Base-by-base conservation (phyloP, 2,888 invertebrate species). In the Ormyrus pomaceus region DNA sequence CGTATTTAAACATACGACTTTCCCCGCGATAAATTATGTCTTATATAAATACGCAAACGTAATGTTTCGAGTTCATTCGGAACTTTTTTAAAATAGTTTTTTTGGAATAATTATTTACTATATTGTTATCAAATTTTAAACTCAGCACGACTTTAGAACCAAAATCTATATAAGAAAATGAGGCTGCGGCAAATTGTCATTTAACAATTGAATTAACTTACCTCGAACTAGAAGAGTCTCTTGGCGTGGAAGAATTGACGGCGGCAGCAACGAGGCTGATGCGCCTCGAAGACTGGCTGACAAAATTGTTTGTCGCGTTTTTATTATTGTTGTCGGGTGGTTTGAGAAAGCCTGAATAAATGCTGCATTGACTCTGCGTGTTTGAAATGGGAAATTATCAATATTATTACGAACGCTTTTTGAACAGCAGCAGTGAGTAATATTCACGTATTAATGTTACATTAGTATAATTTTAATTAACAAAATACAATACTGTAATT, bases 341-440 rank as follows among this genome's bases (percentile, higher is more conserved):
- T 85, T 95, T 95, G 70, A 95, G 89, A 75, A 95, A 91, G 8
- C 95, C 94, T 10, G 90, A 89, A 79, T 94, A 94, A 86, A 94
- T 93, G 85, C 94, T 94, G 85, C 93, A 93, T 92, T 92, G 91
- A 59, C 90, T 90, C 90, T 86, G 88, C 34, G 34, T 34, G 34
- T 34, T 34, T 34, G 34, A 34, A 34, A 34, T 34, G 4, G 34
- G 34, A 34, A 34, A 34, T 34, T 34, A 34, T 34, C 34, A 34
- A 34, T 34, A 34, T 34, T 34, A 34, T 34, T 34, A 34, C 1
- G 74, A 80, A 77, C 50, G 72, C 34, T 34, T 34, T 7, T n/a
- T 72, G 51, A 81, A 55, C 6, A 66, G 50, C 46, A 5, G 5
- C 10, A 11, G 4, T 3, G 6, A 7, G 13, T 48, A 64, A 48